phyloP scores from a whole-genome alignment of 2,797 vertebrate genomes.

The Pogoniulus pusillus region DNA sequence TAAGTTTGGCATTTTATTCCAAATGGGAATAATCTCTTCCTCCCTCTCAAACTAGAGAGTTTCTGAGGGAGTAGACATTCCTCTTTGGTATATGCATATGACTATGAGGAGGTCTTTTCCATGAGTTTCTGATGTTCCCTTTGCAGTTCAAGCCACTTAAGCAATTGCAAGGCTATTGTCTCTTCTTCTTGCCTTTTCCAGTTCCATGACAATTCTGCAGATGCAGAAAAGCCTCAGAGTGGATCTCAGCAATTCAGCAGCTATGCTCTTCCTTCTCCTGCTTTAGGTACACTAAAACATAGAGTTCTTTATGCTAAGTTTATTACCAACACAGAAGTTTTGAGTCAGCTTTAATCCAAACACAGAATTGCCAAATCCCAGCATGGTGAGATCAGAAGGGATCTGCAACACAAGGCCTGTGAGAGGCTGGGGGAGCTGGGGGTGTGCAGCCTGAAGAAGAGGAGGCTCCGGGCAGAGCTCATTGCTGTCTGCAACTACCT shows the following conservation, averaged over 20 bases:
- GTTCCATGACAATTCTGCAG: neutral
- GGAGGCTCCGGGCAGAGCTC: no score
- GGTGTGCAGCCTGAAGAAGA: no score
- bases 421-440: no score
- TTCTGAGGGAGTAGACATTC: neutral
- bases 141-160: neutral
- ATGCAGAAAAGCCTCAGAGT: neutral
- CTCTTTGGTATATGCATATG: neutral
- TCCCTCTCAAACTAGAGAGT: neutral
- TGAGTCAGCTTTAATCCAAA: conserved; percentile 16
- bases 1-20: neutral
- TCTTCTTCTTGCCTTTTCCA: conserved; percentile 12
- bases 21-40: neutral
- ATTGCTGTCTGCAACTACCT: no score
- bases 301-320: neutral
- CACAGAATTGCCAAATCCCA: neutral
- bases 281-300: neutral
- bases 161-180: conserved; percentile 6
- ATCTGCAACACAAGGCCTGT: no score
- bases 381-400: no score
- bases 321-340: neutral
- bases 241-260: neutral
- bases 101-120: conserved; percentile 14
- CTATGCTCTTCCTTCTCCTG: neutral
- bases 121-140: neutral